Base-by-base conservation (phyloP, 1,140 invertebrate species). In the Anadara kagoshimensis region DNA sequence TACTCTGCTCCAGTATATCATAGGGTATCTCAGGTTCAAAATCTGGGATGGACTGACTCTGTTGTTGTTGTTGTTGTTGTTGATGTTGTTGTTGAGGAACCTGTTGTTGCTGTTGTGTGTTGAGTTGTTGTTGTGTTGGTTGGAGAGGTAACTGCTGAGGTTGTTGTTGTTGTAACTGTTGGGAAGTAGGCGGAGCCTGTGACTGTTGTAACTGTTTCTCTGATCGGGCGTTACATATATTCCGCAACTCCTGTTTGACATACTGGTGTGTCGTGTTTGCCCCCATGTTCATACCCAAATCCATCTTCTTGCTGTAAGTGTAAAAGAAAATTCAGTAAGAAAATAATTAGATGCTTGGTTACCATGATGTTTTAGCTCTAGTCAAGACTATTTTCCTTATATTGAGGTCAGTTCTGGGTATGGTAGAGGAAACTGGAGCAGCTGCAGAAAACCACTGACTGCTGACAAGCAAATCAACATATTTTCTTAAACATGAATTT, bases 241-340 rank as follows among this genome's bases (percentile, higher is more conserved):
- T 95, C 82, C 95, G 91, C 78, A 97, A 90, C 89, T 96, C 95
- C 91, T 97, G 95, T 83, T 95, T 92, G 73, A 97, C 95, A 89
- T 94, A 96, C 88, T 97, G 95, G 11, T 93, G 93, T 47, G 93
- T 93, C 0, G 78, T 71, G 54, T 62, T 76, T 41, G 36, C 41
- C 16, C 36, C 51, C 67, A 69, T 69, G 20, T 43, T 61, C 29
- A 69, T 57, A 57, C 53, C 53, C 36, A 67, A 36, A 4, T 67
- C 65, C 20, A 67, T 8, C 47, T 67, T 69, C 62, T 69, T 69
- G 41, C 67, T 69, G 44, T 59, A 69, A 69, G 10, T 14, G 29
- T 1, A 47, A 8, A n/a, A 61, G 16, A 20, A 56, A 12, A 22
- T 24, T 26, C 1, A n/a, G 7, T 18, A 3, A 36, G 7, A 2